Evolutionary conservation across 2,888 invertebrate species (phyloP).

Genomic region (Dichetophora obliterata): DNA sequence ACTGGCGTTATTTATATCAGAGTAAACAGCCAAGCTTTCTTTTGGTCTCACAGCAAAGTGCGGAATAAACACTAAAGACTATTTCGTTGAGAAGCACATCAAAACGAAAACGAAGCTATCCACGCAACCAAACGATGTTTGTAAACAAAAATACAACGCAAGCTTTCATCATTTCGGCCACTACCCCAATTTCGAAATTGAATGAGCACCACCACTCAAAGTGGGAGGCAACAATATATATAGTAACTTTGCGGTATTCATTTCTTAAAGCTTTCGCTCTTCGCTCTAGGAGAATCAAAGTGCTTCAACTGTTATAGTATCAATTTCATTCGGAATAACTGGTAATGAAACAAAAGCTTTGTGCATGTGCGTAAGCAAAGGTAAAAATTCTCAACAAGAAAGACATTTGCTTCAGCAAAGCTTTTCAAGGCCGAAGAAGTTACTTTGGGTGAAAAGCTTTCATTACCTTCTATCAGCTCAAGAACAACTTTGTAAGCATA

Average conservation of each 20-base stretch:
- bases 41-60: too few species aligned
- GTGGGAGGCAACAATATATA: not conserved
- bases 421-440: not conserved
- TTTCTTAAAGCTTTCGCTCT: not conserved
- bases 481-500: too few species aligned
- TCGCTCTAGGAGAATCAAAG: not conserved
- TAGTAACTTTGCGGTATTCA: not conserved
- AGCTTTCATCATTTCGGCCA: too few species aligned
- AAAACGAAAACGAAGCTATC: too few species aligned
- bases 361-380: constrained; percentile 11
- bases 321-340: not conserved
- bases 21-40: not conserved
- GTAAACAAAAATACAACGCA: too few species aligned
- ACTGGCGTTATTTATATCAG: not conserved
- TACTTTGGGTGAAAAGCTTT: not conserved
- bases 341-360: not conserved
- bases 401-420: not conserved
- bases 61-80: too few species aligned
- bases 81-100: too few species aligned
- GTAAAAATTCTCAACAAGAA: not conserved
- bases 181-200: not conserved
- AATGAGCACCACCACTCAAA: not conserved
- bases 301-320: not conserved
- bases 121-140: too few species aligned
- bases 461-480: too few species aligned